Conservation (phyloP, 2,888 invertebrate species). For the Onchidella celtica region DNA sequence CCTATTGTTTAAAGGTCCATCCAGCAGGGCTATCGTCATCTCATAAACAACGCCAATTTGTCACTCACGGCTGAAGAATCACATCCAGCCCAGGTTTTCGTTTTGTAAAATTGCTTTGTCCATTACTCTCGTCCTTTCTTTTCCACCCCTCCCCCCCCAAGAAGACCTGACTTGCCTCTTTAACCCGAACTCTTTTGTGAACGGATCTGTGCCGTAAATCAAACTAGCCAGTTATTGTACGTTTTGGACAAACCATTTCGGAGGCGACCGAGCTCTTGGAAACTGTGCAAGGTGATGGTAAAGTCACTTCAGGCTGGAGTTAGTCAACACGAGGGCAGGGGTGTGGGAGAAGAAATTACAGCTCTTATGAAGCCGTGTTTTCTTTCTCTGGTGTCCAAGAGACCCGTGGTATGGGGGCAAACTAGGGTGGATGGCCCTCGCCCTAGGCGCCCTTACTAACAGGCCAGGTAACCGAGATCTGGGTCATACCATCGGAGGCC, state of each 20-base stretch:
- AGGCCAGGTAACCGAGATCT: no score
- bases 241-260: background rate
- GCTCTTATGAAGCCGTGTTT: background rate
- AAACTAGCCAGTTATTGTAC: background rate
- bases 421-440: no score
- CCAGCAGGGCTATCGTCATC: background rate
- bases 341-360: background rate
- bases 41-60: slow-evolving; percentile 26
- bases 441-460: no score
- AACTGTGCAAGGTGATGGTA: background rate
- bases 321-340: background rate
- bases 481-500: no score
- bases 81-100: background rate
- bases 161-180: background rate
- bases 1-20: background rate
- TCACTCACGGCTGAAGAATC: slow-evolving; percentile 6
- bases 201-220: slow-evolving; percentile 10
- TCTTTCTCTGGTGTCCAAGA: background rate
- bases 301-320: slow-evolving; percentile 10
- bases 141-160: background rate
- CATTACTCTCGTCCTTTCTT: background rate
- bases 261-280: background rate
- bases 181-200: background rate
- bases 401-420: no score
- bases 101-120: slow-evolving; percentile 7